Base-by-base conservation (phyloP, 2,888 invertebrate genomes). In the Eupithecia subfuscata region DNA sequence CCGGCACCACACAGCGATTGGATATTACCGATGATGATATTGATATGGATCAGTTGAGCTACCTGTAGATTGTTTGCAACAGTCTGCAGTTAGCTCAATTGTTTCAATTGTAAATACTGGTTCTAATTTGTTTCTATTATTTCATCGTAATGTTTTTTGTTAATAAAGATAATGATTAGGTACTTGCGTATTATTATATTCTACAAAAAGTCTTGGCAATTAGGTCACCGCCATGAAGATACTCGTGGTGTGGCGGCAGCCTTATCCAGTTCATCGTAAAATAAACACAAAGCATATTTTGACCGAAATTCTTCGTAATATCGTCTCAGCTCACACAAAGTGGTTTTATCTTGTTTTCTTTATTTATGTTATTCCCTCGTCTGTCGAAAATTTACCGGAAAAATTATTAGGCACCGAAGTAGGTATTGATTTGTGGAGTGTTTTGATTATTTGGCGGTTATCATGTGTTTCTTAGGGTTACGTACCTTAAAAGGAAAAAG, bases 281-380 rank as follows among this genome's bases (percentile, higher is more conserved):
- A 75, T 60, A 79, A 78, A 71, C 34, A 72, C 75, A 77, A 56
- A 75, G 78, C 73, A 76, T 77, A 79, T 78, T 79, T 70, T 74
- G 70, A 48, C 71, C 73, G 73, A 76, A 63, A 73, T 78, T 73
- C 75, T 70, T 72, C 37, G 70, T 71, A 71, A 78, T 77, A 78
- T 74, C 77, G 69, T 40, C 75, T 77, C 76, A 77, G 78, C 75
- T 75, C 71, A 72, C 79, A 56, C 73, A 79, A 79, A 81, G 78
- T 76, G 78, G 76, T 77, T 77, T 75, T 75, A 78, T 80, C 78
- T 75, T 78, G 72, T 77, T 60, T 60, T 25, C 25, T 60, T 25
- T 78, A 65, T 70, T 79, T 78, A 79, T 76, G 71, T 76, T 72
- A 48, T 69, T 76, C 75, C 74, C 77, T 78, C 71, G 78, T 73